Evolutionary conservation across 2,888 invertebrate species (phyloP).

Genomic region (Pseudolycoriella hygida): DNA sequence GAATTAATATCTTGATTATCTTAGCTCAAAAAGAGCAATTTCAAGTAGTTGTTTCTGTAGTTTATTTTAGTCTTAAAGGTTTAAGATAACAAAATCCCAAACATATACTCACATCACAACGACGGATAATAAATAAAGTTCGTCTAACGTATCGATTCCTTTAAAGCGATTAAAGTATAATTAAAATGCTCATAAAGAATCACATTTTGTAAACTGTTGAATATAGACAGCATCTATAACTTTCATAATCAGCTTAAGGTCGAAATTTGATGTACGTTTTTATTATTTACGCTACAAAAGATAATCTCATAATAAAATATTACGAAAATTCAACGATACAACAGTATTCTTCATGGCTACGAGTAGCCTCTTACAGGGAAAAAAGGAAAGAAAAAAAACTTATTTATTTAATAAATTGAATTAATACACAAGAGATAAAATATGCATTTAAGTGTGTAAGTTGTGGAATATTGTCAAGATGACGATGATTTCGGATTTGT

Average conservation of each 20-base stretch:
- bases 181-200: no score
- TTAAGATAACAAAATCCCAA: no score
- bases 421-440: neutral
- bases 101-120: no score
- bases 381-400: neutral
- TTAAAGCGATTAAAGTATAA: no score
- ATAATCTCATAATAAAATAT: slow-evolving; percentile 1
- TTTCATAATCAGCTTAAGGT: slow-evolving; percentile 2
- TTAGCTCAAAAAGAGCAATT: no score
- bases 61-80: no score
- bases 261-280: slow-evolving; percentile 2
- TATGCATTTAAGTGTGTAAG: neutral
- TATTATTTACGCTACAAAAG: slow-evolving; percentile 4
- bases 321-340: neutral
- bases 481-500: neutral
- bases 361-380: neutral
- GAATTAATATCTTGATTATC: no score
- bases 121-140: no score
- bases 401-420: neutral
- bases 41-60: no score
- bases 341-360: neutral
- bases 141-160: no score
- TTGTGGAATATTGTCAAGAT: neutral
- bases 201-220: no score
- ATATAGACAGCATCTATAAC: neutral